Conservation (phyloP, 1,140 invertebrate genomes). For the Drosophila nannoptera region DNA sequence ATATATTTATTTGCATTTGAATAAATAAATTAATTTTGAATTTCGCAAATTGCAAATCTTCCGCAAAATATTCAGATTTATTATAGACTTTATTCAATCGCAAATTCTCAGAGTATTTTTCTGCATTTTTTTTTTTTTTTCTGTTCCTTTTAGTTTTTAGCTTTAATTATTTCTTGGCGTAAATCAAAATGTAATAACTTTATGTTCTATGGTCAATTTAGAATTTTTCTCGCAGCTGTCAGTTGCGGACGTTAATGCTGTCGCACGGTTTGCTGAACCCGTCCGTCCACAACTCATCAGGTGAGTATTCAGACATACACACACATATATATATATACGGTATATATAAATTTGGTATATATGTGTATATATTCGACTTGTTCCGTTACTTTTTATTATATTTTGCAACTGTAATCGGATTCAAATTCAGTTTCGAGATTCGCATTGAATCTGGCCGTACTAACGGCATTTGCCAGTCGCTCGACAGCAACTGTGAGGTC, state of each 20-base stretch:
- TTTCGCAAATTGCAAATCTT: constrained; percentile 23
- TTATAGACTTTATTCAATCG: neutral
- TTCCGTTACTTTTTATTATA: constrained; percentile 42
- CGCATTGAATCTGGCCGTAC: constrained; percentile 6
- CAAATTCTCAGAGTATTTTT: neutral
- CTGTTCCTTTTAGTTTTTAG: too few species aligned
- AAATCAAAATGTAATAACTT: constrained; percentile 34
- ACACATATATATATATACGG: neutral
- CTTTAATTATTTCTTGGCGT: constrained; percentile 24
- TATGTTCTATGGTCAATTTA: constrained; percentile 10
- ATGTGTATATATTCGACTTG: constrained; percentile 29
- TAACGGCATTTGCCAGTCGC: constrained; percentile 50
- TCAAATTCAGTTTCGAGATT: constrained; percentile 6
- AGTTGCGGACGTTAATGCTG: constrained; percentile 35
- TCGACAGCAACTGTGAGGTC: constrained; percentile 43
- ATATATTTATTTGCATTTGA: constrained; percentile 52
- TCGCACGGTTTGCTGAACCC: constrained; percentile 31
- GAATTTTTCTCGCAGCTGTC: constrained; percentile 36
- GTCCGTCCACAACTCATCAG: constrained; percentile 3
- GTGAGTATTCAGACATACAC: too few species aligned
- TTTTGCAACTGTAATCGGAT: constrained; percentile 52
- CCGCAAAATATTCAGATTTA: constrained; percentile 20
- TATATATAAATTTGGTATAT: neutral
- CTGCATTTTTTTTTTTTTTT: too few species aligned
- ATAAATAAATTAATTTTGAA: constrained; percentile 30